Conservation (phyloP, 2,797 vertebrate genomes). For the Sebastiscus tertius region DNA sequence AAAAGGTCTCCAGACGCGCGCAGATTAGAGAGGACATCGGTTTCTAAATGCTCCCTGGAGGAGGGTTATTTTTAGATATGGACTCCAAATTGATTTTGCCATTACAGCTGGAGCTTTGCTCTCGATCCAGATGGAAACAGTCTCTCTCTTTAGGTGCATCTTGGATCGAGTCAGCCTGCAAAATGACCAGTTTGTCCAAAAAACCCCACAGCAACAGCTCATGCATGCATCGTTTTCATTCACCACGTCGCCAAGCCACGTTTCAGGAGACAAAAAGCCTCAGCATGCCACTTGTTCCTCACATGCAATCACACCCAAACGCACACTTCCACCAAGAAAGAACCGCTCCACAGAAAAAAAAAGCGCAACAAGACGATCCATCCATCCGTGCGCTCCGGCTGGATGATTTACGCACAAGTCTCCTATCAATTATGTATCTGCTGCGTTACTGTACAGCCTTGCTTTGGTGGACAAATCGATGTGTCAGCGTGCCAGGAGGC, state of each 20-base stretch:
- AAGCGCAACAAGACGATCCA: constrained; percentile 26
- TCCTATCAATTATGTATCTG: constrained; percentile 20
- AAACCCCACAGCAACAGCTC: neutral
- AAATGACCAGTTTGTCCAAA: constrained; percentile 22
- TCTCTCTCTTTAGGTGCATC: neutral
- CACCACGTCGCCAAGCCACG: constrained; percentile 27
- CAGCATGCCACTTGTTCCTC: neutral
- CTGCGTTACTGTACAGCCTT: constrained; percentile 23
- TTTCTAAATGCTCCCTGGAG: constrained; percentile 20
- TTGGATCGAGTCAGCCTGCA: neutral
- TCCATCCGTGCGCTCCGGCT: neutral
- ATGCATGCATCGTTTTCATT: neutral
- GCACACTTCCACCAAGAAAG: constrained; percentile 1
- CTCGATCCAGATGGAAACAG: neutral
- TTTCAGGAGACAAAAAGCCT: constrained; percentile 59
- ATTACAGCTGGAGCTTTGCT: neutral
- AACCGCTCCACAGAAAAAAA: constrained; percentile 3
- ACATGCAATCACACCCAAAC: constrained; percentile 6
- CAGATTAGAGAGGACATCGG: neutral
- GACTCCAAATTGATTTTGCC: neutral
- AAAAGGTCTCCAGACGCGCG: constrained; percentile 10
- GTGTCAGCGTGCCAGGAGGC: constrained; percentile 39
- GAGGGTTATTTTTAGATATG: neutral
- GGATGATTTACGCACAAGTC: constrained; percentile 1
- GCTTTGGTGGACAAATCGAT: constrained; percentile 12